These are phyloP conservation scores for Arothron firmamentum DNA, from an alignment of 2,113 vertebrate genomes.

Conservation along the genomic window DNA sequence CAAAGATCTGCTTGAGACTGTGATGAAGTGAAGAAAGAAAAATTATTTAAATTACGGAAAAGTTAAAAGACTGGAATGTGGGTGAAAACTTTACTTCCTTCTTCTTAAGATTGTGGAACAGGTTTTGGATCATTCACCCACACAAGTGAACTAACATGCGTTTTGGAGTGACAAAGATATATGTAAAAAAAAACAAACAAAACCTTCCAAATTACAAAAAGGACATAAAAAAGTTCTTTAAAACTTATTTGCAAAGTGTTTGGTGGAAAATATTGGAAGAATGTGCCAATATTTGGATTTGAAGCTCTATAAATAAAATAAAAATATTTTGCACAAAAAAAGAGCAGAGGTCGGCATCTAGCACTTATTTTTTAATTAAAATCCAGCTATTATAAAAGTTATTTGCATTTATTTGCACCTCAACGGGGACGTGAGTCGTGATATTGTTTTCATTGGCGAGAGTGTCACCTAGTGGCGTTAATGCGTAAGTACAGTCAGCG, in stretches of 20 bases:
- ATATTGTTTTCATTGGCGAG: slow-evolving; percentile 29
- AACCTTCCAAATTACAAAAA: no score
- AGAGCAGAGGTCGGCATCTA: neutral
- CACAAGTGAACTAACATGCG: no score
- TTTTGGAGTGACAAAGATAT: no score
- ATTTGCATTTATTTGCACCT: neutral
- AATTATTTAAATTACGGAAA: no score
- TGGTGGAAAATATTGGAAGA: no score
- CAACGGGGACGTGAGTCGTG: neutral
- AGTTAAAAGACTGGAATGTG: no score
- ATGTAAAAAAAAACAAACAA: no score
- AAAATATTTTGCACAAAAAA: neutral
- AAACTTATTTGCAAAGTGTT: no score
- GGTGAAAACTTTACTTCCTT: no score
- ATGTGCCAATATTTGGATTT: neutral
- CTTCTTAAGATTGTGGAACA: no score
- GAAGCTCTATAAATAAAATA: neutral
- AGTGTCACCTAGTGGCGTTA: slow-evolving; percentile 56
- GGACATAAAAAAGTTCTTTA: no score
- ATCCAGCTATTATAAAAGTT: neutral
- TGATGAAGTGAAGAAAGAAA: slow-evolving; percentile 47
- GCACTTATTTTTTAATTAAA: neutral
- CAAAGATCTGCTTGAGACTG: slow-evolving; percentile 85
- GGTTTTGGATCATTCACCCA: no score
- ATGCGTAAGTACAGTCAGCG: neutral